Evolutionary conservation across 2,797 vertebrate species (phyloP), one percentile per base, ranked within the genome.

Genomic region (Enteromius radiatus): DNA sequence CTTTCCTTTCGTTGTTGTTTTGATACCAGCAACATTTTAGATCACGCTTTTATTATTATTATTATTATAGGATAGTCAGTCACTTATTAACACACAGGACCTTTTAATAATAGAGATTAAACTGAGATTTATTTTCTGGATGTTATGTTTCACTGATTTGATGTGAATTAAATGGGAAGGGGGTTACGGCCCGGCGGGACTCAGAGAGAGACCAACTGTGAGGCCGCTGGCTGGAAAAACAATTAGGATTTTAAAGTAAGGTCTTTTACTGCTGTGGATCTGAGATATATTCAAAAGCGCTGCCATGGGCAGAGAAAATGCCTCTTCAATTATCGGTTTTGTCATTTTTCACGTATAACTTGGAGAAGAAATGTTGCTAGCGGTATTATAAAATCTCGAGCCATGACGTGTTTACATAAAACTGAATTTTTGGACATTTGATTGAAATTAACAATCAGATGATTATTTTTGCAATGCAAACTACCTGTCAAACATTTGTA

Each of bases 171-270:
- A 88, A 83, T 61, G 43, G 36, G 80, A 68, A 65, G 41, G 52
- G 74, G 78, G 73, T 83, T 86, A 68, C 23, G 68, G 80, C 84
- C 80, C 85, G 70, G 73, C 1, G 45, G 68, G 28, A 49, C 67
- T 15, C 36, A 36, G 33, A 63, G 38, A 47, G 47, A 74, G 71
- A 67, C 61, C 15, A 56, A 78, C 81, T 52, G 49, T 47, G 75
- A 83, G 77, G 76, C 82, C 43, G 5, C 76, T 49, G 80, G 80
- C 80, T 78, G 65, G 47, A 84, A 85, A 83, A 88, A 86, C 84
- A 76, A 88, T 86, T 88, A 84, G 71, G 64, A 85, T 84, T 84
- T 68, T 5, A 14, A 69, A 82, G 83, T 78, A 86, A 88, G 83
- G 83, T 88, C 77, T 64, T 86, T 86, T 83, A 86, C 84, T 83